Conservation (phyloP, 2,888 invertebrate genomes). For the Falcaria lacertinaria region DNA sequence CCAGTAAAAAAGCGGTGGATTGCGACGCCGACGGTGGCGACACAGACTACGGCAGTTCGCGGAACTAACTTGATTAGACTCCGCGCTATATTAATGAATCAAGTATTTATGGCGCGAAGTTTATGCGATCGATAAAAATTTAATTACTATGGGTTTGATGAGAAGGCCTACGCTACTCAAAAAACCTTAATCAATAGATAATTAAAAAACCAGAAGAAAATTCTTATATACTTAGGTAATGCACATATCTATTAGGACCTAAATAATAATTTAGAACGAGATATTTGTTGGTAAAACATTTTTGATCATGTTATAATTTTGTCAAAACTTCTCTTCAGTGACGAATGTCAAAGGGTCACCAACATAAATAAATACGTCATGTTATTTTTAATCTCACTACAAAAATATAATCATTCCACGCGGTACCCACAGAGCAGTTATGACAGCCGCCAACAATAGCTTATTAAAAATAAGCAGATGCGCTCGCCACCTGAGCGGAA, state of each 20-base stretch:
- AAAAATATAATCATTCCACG: constrained; percentile 3
- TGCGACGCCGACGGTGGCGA: constrained; percentile 43
- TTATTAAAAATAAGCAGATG: constrained; percentile 71
- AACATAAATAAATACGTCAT: background rate
- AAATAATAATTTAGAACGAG: too few relatives aligned
- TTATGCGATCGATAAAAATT: constrained; percentile 3
- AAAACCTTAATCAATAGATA: too few relatives aligned
- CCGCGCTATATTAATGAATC: constrained; percentile 21
- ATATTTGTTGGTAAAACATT: too few relatives aligned
- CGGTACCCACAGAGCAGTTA: constrained; percentile 13
- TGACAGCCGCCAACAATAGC: constrained; percentile 52
- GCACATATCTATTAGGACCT: too few relatives aligned
- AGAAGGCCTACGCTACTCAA: background rate
- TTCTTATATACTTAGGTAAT: too few relatives aligned
- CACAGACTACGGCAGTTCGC: constrained; percentile 26
- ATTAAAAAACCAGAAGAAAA: too few relatives aligned
- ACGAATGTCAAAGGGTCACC: too few relatives aligned
- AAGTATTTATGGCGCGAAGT: constrained; percentile 12
- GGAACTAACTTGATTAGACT: constrained; percentile 49
- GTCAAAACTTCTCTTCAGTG: too few relatives aligned
- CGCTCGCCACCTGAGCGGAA: constrained; percentile 64
- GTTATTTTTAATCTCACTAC: background rate
- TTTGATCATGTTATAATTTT: too few relatives aligned
- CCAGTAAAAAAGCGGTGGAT: constrained; percentile 42
- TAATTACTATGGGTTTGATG: background rate